These are phyloP conservation scores for Odontesthes bonariensis DNA, from an alignment of 2,113 vertebrate genomes.

Conservation along the genomic window DNA sequence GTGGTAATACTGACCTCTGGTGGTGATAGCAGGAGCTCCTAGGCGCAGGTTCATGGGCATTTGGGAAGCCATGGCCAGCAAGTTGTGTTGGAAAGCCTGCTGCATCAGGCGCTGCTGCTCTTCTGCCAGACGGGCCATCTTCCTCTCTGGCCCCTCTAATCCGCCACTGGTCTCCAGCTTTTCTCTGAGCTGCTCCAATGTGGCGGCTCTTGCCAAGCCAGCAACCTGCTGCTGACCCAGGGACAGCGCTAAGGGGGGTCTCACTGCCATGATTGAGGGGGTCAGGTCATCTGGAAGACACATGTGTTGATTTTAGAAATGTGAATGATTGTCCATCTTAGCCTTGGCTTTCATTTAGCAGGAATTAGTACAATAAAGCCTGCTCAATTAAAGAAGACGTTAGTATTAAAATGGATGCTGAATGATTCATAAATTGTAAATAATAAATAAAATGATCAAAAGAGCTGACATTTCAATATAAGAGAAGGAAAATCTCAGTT, in stretches of 20 bases:
- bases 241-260: slow-evolving; percentile 84
- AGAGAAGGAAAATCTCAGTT: too few relatives aligned
- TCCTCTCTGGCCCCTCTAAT: slow-evolving; percentile 91
- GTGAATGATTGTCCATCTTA: neutral
- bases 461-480: too few relatives aligned
- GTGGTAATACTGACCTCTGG: slow-evolving; percentile 84
- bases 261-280: slow-evolving; percentile 83
- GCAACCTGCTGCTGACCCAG: slow-evolving; percentile 87
- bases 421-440: too few relatives aligned
- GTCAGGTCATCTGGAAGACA: slow-evolving; percentile 75
- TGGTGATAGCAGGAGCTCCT: slow-evolving; percentile 83
- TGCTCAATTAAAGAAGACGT: too few relatives aligned
- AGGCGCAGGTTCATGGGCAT: slow-evolving; percentile 91
- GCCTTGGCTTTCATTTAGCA: neutral
- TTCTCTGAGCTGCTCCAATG: slow-evolving; percentile 93
- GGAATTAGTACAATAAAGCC: neutral
- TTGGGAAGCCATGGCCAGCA: slow-evolving; percentile 91
- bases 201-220: slow-evolving; percentile 83
- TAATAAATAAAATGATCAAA: too few relatives aligned
- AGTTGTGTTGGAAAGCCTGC: slow-evolving; percentile 94
- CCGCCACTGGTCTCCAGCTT: slow-evolving; percentile 86
- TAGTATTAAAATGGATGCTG: too few relatives aligned
- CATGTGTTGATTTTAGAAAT: neutral
- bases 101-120: slow-evolving; percentile 95
- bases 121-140: slow-evolving; percentile 85